These are phyloP conservation scores for Tangara arthus DNA, from an alignment of 2,797 vertebrate genomes.

Conservation along the genomic window DNA sequence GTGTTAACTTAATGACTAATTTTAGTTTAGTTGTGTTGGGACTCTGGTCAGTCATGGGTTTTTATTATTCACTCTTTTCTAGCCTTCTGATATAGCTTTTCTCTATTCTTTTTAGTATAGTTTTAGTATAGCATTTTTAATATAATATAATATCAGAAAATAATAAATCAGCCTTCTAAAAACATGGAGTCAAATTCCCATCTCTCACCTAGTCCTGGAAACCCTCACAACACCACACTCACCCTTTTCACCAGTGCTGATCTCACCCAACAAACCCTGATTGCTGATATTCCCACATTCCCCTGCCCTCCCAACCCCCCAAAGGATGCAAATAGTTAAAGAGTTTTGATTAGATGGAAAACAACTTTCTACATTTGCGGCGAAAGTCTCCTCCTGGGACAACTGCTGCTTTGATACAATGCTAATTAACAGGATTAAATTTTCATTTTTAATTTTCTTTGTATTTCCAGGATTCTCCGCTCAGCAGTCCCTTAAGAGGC, in stretches of 20 bases:
- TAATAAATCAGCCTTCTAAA: no score
- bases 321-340: neutral
- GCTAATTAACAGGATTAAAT: conserved; percentile 49
- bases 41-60: no score
- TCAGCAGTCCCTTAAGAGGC: neutral
- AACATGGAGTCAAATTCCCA: no score
- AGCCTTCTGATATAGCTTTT: no score
- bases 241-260: neutral
- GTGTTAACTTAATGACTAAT: no score
- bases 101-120: no score
- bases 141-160: no score
- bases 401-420: conserved; percentile 9
- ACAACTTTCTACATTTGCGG: neutral
- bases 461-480: conserved; percentile 8
- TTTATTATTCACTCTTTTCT: no score
- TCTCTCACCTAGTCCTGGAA: no score
- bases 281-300: neutral
- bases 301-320: neutral
- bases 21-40: no score
- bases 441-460: conserved; percentile 41
- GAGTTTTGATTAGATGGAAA: neutral
- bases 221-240: no score
- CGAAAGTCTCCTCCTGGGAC: neutral
- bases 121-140: no score
- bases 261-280: neutral